phyloP scores from a whole-genome alignment of 2,113 vertebrate species.

The Plestiodon gilberti region DNA sequence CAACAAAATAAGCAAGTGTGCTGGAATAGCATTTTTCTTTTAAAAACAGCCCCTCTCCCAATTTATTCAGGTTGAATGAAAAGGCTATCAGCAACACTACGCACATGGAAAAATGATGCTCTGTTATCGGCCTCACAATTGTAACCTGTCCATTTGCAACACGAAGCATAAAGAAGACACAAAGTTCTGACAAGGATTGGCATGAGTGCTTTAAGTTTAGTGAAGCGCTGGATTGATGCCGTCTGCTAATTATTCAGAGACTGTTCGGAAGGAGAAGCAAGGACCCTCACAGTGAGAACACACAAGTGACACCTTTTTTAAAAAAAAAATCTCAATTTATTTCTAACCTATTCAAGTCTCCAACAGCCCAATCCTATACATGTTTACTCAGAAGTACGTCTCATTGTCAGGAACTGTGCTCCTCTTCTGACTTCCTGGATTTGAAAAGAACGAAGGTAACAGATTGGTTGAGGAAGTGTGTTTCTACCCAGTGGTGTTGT shows the following conservation, averaged over 20 bases:
- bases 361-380: too few relatives aligned
- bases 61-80: constrained; percentile 67
- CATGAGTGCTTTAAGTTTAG: constrained; percentile 65
- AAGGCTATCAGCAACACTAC: constrained; percentile 65
- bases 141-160: constrained; percentile 71
- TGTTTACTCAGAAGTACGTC: too few relatives aligned
- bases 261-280: constrained; percentile 27
- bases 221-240: constrained; percentile 66
- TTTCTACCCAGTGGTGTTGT: too few relatives aligned
- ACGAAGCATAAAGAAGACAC: constrained; percentile 61
- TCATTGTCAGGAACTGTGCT: too few relatives aligned
- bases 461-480: too few relatives aligned
- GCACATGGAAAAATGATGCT: constrained; percentile 45
- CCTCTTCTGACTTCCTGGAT: too few relatives aligned
- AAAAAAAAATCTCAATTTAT: neutral
- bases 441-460: too few relatives aligned
- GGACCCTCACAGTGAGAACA: neutral
- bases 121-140: constrained; percentile 63
- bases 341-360: too few relatives aligned
- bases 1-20: constrained; percentile 68
- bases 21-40: constrained; percentile 69
- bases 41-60: constrained; percentile 50
- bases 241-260: constrained; percentile 55
- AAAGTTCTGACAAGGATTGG: constrained; percentile 47
- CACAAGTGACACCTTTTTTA: neutral